Conservation (phyloP, 2,888 invertebrate species). For the Caenorhabditis wallacei region DNA sequence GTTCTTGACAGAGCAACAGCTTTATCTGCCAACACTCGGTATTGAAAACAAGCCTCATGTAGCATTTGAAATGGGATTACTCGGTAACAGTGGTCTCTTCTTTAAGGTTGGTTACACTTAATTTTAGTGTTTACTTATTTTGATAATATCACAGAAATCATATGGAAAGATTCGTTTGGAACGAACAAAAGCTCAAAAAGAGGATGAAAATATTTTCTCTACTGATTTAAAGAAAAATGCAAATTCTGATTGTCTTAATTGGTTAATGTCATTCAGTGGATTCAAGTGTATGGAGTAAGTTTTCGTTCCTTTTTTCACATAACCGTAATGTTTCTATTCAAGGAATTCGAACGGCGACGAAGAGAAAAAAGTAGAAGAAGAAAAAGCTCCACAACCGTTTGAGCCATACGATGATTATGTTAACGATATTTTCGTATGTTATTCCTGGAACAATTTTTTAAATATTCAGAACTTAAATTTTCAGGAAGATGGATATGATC, state of each 20-base stretch:
- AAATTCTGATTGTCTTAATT: slow-evolving; percentile 51
- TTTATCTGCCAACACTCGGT: slow-evolving; percentile 37
- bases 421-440: neutral
- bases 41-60: slow-evolving; percentile 41
- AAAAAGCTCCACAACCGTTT: neutral
- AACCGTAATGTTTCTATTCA: neutral
- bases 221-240: slow-evolving; percentile 40
- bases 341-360: no score
- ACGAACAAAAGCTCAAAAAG: neutral
- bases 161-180: slow-evolving; percentile 54
- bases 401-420: neutral
- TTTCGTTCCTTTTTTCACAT: neutral
- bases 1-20: slow-evolving; percentile 22
- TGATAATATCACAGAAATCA: slow-evolving; percentile 37
- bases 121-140: neutral
- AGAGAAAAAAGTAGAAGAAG: no score
- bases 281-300: slow-evolving; percentile 53
- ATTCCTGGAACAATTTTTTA: neutral
- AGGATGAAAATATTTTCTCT: slow-evolving; percentile 18
- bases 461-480: neutral
- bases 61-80: slow-evolving; percentile 30
- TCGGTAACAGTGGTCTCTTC: slow-evolving; percentile 48
- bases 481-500: slow-evolving; percentile 42
- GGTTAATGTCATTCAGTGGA: slow-evolving; percentile 59
- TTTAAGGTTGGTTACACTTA: slow-evolving; percentile 15